These are phyloP conservation scores for Thamnophis elegans DNA, from an alignment of 2,797 vertebrate species.

Conservation along the genomic window DNA sequence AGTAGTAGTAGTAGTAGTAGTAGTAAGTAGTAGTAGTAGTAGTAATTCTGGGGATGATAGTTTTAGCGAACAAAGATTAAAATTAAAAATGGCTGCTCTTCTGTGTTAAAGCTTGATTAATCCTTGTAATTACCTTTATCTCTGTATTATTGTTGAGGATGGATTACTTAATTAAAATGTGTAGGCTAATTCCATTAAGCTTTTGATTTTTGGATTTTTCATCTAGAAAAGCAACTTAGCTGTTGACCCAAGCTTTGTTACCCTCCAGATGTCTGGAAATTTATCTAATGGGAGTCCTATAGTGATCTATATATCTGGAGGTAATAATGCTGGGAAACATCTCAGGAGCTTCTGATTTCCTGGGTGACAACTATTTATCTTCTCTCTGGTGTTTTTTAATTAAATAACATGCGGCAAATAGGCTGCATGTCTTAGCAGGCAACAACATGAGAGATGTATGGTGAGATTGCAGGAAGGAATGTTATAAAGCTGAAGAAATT, in stretches of 20 bases:
- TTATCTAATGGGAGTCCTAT: neutral
- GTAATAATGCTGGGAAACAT: neutral
- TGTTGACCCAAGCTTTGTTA: neutral
- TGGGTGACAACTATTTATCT: neutral
- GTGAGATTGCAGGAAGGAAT: neutral
- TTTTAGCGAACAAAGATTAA: neutral
- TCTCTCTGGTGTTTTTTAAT: neutral
- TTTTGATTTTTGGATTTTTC: neutral
- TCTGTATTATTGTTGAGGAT: neutral
- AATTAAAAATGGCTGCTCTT: neutral
- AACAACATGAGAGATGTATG: neutral
- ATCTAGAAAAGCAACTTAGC: neutral
- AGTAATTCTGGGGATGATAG: neutral
- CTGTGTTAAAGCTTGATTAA: neutral
- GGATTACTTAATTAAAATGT: conserved; percentile 12
- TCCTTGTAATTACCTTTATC: neutral
- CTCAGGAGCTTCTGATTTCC: neutral
- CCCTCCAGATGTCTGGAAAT: neutral
- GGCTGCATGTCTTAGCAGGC: neutral
- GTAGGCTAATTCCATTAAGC: neutral
- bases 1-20: neutral
- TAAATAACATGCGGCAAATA: neutral
- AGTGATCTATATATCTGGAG: neutral
- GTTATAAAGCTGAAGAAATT: neutral
- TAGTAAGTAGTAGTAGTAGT: neutral